Conservation (phyloP, 2,888 invertebrate species). For the Melitaea athalia region DNA sequence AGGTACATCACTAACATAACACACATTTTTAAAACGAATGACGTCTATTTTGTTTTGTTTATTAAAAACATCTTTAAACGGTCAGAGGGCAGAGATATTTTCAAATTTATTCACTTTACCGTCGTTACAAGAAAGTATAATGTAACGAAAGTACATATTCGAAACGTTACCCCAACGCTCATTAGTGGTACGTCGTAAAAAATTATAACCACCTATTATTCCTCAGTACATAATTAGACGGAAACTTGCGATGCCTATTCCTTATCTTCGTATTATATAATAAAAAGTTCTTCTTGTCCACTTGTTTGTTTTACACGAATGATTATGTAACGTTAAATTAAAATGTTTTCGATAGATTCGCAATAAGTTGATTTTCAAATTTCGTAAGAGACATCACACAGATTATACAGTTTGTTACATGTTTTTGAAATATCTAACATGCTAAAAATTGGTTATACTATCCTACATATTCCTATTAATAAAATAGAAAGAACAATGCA, state of each 20-base stretch:
- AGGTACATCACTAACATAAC: no score
- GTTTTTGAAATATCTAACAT: no score
- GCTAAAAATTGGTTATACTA: no score
- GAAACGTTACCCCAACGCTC: slow-evolving; percentile 30
- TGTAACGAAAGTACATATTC: slow-evolving; percentile 29
- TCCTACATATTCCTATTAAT: no score
- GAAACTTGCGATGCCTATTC: slow-evolving; percentile 8
- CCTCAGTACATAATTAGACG: slow-evolving; percentile 12
- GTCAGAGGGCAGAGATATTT: background rate
- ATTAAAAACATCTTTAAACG: background rate
- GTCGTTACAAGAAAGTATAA: slow-evolving; percentile 16
- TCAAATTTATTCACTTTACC: slow-evolving; percentile 10
- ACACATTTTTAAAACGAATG: no score
- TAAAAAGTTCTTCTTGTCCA: slow-evolving; percentile 3
- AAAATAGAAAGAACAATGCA: no score
- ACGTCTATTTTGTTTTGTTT: no score
- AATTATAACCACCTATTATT: slow-evolving; percentile 33
- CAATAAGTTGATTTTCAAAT: no score
- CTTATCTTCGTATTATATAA: slow-evolving; percentile 1
- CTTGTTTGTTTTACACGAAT: slow-evolving; percentile 11
- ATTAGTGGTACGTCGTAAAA: slow-evolving; percentile 37
- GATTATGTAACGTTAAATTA: background rate
- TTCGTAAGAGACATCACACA: no score
- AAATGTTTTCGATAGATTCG: no score
- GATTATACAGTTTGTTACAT: no score